phyloP scores from a whole-genome alignment of 2,888 invertebrate genomes.

The Andrena bucephala region DNA sequence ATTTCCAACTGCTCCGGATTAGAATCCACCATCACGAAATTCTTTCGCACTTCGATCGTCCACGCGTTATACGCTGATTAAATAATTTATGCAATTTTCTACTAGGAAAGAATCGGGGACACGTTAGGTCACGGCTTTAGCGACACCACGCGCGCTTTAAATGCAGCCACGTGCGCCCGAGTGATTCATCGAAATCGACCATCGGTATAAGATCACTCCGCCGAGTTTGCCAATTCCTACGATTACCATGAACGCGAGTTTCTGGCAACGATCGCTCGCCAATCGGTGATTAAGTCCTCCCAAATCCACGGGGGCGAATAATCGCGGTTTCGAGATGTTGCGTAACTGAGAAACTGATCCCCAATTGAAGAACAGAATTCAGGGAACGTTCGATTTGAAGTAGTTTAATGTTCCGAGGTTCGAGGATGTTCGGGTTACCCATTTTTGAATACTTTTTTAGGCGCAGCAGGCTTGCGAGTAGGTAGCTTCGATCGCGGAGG shows the following conservation, averaged over 20 bases:
- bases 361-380: background rate
- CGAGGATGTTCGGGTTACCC: background rate
- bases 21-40: background rate
- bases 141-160: background rate
- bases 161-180: slow-evolving; percentile 28
- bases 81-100: background rate
- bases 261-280: slow-evolving; percentile 20
- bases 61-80: too few species aligned
- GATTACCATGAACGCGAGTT: slow-evolving; percentile 1
- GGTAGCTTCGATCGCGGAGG: slow-evolving; percentile 9
- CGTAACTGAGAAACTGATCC: background rate
- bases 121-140: background rate
- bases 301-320: slow-evolving; percentile 6
- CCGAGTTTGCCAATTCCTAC: slow-evolving; percentile 25
- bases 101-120: too few species aligned
- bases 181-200: slow-evolving; percentile 39
- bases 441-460: background rate
- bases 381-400: background rate
- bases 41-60: background rate
- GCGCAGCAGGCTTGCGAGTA: background rate
- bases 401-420: background rate
- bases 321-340: slow-evolving; percentile 21
- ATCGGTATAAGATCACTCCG: slow-evolving; percentile 20
- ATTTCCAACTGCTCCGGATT: background rate
- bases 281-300: slow-evolving; percentile 19